Conservation (phyloP, 2,113 vertebrate genomes). For the Terrapene triunguis region DNA sequence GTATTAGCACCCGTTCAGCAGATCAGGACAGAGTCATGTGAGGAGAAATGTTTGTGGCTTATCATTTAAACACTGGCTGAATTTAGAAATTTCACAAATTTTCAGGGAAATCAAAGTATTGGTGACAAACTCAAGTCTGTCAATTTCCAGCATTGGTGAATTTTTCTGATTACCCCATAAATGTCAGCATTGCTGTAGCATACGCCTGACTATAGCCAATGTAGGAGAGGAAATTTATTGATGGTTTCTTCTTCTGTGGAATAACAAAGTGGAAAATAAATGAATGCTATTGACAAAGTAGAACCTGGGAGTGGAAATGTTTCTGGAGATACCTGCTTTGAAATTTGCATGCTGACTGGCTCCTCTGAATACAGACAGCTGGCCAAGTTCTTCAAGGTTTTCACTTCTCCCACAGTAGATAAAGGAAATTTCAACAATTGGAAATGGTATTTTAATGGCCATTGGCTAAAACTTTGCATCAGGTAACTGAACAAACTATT, state of each 20-base stretch:
- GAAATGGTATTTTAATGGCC: rapidly evolving
- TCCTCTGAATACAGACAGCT: background rate
- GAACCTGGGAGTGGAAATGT: background rate
- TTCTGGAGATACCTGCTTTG: background rate
- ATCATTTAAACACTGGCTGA: background rate
- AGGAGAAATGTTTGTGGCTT: background rate
- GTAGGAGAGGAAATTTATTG: background rate
- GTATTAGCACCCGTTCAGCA: background rate
- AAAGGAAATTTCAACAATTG: background rate
- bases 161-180: background rate
- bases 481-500: background rate
- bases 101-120: background rate
- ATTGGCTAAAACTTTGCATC: background rate
- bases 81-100: background rate
- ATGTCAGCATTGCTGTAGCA: background rate
- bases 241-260: background rate
- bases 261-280: background rate
- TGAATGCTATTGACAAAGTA: background rate
- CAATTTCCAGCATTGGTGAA: background rate
- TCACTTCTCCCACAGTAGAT: background rate
- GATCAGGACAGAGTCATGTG: too few species aligned
- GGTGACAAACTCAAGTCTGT: background rate
- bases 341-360: background rate
- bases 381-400: background rate
- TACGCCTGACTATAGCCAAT: background rate